These are phyloP conservation scores for Lepisosteus osseus DNA, from an alignment of 2,113 vertebrate genomes.

Conservation along the genomic window DNA sequence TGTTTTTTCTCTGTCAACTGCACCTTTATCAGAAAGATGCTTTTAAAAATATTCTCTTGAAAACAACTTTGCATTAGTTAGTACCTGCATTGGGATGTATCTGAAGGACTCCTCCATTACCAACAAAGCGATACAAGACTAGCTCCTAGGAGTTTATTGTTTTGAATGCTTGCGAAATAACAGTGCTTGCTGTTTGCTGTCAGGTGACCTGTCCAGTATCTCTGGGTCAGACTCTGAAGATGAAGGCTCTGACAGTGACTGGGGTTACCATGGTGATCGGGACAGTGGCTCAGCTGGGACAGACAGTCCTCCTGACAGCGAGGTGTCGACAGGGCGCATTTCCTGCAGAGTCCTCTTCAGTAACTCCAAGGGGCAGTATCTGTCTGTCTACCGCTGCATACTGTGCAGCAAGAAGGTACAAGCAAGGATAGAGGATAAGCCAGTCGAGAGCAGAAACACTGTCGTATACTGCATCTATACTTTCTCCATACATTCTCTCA, in stretches of 20 bases:
- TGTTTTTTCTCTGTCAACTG: too few species aligned
- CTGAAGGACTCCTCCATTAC: too few species aligned
- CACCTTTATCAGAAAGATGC: too few species aligned
- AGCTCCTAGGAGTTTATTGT: too few species aligned
- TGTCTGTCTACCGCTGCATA: conserved; percentile 74
- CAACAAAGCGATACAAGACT: too few species aligned
- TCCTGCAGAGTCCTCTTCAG: conserved; percentile 74
- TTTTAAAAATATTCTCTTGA: too few species aligned
- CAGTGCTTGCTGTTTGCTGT: neutral
- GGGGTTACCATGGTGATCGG: conserved; percentile 28
- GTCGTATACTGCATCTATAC: too few species aligned
- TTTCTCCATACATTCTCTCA: too few species aligned
- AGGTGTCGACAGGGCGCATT: conserved; percentile 14
- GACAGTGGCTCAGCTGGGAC: conserved; percentile 7
- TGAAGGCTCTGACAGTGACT: conserved; percentile 44
- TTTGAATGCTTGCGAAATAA: neutral
- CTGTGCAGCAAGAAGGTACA: conserved; percentile 70
- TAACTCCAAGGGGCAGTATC: conserved; percentile 73
- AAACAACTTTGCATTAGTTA: too few species aligned
- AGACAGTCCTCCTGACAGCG: conserved; percentile 26
- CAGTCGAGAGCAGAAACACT: too few species aligned
- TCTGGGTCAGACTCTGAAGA: conserved; percentile 83
- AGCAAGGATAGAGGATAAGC: too few species aligned
- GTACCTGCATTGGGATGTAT: too few species aligned
- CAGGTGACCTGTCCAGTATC: conserved; percentile 93